Evolutionary conservation across 2,113 vertebrate species (phyloP).

Genomic region (Pungitius pungitius): DNA sequence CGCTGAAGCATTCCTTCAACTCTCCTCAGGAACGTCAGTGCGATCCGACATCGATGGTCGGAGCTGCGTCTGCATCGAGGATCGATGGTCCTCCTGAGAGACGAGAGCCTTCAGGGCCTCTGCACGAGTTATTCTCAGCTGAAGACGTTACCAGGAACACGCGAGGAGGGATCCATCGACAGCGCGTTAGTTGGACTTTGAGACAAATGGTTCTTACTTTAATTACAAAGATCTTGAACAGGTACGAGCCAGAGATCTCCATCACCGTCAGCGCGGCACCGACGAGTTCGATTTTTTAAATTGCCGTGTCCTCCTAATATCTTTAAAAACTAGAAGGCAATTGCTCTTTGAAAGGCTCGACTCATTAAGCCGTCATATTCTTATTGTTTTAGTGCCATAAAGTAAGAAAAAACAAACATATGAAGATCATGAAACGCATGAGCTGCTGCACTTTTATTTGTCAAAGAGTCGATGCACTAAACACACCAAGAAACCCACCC

Average conservation of each 20-base stretch:
- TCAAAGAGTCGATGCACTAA: not conserved
- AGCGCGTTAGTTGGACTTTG: no score
- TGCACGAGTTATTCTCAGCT: not conserved
- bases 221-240: no score
- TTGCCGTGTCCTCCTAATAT: not conserved
- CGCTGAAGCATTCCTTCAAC: no score
- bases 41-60: not conserved
- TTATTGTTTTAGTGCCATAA: not conserved
- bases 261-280: no score
- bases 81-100: not conserved
- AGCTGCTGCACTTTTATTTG: constrained; percentile 1
- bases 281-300: no score
- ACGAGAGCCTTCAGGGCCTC: not conserved
- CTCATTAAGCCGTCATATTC: not conserved
- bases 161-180: not conserved
- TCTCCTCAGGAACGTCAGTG: no score
- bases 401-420: no score
- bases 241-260: no score
- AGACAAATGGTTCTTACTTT: no score
- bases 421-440: no score
- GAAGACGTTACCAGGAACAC: not conserved
- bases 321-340: not conserved
- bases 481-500: not conserved
- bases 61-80: not conserved
- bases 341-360: not conserved